A percentile compares a stretch with the other conserved stretches of the same genome.
These are phyloP conservation scores for Drosophila differens DNA, from an alignment of 2,888 invertebrate genomes.

Conservation along the genomic window DNA sequence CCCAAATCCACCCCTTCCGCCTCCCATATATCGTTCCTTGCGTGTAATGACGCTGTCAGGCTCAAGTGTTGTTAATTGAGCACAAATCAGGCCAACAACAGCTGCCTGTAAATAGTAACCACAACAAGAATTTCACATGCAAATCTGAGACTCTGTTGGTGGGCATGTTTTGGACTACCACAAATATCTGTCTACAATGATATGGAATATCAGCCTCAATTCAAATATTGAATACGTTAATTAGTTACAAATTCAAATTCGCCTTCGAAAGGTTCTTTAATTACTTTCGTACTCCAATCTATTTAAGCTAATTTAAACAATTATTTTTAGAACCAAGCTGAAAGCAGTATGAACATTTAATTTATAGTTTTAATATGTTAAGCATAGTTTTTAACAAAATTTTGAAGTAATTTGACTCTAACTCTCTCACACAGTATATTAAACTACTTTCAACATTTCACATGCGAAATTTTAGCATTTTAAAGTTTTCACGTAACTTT, in stretches of 20 bases:
- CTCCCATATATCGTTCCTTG: neutral
- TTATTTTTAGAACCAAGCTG: neutral
- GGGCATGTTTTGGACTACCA: neutral
- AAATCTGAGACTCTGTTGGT: neutral
- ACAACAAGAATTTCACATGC: neutral
- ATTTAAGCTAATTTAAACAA: neutral
- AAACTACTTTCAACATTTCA: neutral
- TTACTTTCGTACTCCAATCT: neutral
- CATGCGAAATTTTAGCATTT: neutral
- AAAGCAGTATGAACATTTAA: neutral
- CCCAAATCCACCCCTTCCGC: neutral
- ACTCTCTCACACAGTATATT: neutral
- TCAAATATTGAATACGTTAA: neutral
- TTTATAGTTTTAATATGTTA: neutral
- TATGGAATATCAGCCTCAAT: neutral
- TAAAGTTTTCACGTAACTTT: neutral
- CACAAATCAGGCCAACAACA: slow-evolving; percentile 45
- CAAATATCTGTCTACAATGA: neutral
- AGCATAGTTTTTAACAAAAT: neutral
- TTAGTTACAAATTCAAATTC: neutral
- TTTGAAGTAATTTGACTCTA: neutral
- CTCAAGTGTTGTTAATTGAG: slow-evolving; percentile 59
- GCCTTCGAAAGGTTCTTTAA: neutral
- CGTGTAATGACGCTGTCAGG: slow-evolving; percentile 34
- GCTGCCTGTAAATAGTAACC: slow-evolving; percentile 13